Evolutionary conservation across 2,888 invertebrate species (phyloP), one percentile per base, ranked within the genome.

Genomic region (Pegoplata infirma): DNA sequence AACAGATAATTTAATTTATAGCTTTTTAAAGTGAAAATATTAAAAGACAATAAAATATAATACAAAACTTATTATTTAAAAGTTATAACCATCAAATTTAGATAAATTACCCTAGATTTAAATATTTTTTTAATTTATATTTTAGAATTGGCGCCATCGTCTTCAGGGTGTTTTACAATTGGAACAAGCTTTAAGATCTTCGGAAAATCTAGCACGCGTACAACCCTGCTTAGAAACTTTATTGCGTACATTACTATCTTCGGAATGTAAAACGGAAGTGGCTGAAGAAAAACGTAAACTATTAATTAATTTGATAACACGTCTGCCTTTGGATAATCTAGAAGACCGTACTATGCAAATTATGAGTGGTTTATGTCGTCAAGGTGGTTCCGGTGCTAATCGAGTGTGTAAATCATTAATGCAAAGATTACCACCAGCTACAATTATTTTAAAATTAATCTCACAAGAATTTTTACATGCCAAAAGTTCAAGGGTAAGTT

Each of bases 141-240:
- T 72, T 3, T 78, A 90, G 90, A 89, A 89, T 76, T 90, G 90
- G 89, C 85, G 89, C 28, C 85, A 87, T 80, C 87, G 90, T 23
- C 83, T 88, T 17, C 85, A 87, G 67, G 89, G 89, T 53, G 84
- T 90, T 32, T 74, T 81, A 5, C 82, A 86, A 47, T 84, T 90
- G 21, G 88, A 89, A 69, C 83, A 86, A 16, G 87, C 89, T 32
- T 86, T 95, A 32, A 90, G 90, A 76, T 90, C 90, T 44, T 90
- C 91, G 2, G 89, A 90, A 25, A 91, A 90, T 66, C 81, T 92
- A 80, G 89, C 90, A 17, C 85, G 90, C 55, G 90, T 94, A 58
- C 91, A 92, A 83, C 92, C 93, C 2, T 91, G 93, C 85, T 89
- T 94, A 84, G 91, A 92, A 81, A 91, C 92, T 25, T 91, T 94